Evolutionary conservation across 1,140 invertebrate genomes (phyloP).

Genomic region (Harpegnathos saltator): DNA sequence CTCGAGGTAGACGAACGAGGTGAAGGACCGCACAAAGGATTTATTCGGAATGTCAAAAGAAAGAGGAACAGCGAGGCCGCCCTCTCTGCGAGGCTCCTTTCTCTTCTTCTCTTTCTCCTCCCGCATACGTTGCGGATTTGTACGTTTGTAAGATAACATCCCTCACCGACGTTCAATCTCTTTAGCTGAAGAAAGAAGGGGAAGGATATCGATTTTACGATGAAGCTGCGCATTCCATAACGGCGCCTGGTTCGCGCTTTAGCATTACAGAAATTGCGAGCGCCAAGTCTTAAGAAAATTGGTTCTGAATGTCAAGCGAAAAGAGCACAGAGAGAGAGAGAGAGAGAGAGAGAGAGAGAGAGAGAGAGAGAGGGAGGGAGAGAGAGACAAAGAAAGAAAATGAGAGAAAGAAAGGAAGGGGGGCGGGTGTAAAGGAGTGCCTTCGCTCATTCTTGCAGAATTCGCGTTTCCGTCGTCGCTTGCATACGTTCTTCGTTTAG

Average conservation of each 20-base stretch:
- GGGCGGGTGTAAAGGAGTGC: background rate
- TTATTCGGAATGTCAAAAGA: constrained; percentile 50
- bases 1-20: background rate
- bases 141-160: constrained; percentile 38
- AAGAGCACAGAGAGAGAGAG: background rate
- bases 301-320: too few species aligned
- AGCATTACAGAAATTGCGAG: background rate
- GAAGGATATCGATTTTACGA: background rate
- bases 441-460: background rate
- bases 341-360: background rate
- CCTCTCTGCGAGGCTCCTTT: too few species aligned
- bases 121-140: constrained; percentile 19
- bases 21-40: constrained; percentile 37
- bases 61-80: background rate
- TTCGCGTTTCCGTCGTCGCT: background rate
- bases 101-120: background rate
- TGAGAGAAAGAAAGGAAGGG: too few species aligned
- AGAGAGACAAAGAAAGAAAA: background rate
- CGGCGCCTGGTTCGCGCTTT: background rate
- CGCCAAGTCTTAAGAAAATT: too few species aligned
- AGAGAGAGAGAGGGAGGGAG: background rate
- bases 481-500: constrained; percentile 20
- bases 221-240: background rate
- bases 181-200: background rate
- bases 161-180: constrained; percentile 21